Base-by-base conservation (phyloP, 2,113 vertebrate genomes). In the Aldabrachelys gigantea region DNA sequence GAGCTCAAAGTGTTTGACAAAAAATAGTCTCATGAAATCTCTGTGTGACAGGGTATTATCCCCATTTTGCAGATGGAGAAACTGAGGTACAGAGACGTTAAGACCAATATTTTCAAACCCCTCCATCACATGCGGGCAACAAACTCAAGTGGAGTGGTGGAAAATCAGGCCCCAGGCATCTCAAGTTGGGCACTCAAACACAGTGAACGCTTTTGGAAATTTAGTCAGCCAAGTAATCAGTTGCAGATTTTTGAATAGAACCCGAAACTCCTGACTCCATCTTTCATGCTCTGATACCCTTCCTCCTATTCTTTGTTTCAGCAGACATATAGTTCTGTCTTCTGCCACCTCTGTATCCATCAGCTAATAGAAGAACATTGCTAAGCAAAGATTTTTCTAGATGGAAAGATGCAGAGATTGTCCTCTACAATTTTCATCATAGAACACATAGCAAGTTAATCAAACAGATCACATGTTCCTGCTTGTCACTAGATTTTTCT, bases 401-500 rank as follows among this genome's bases (percentile, higher is more conserved):
- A 75, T 75, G 80, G 49, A 76, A 62, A 78, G 41, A 47, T 27
- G 11, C 10, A 78, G 44, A 47, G 44, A 47, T 24, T 27, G 31
- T 69, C 49, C 6, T 31, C 49, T 89, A 94, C 79, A 53, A 84
- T 92, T 90, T 96, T 69, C 84, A 94, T 69, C 79, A 91, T 81
- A 89, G 94, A 91, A 84, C 83, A 87, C 87, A 6, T 81, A 93
- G 80, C 4, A n/a, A 87, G 92, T 85, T 94, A 88, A 95, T 96
- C 82, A 86, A 90, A 79, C 50, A 72, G 89, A 88, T 94, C 91
- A 65, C 84, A 4, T 38, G 19, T 54, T 82, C 50, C 47, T 84
- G 65, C 92, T 95, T 92, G 90, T 96, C 90, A 57, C 81, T 79
- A 5, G 52, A 80, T 76, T 85, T 78, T 35, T 50, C 56, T 62